Base-by-base conservation (phyloP, 2,113 vertebrate genomes). In the Aphyosemion australe region DNA sequence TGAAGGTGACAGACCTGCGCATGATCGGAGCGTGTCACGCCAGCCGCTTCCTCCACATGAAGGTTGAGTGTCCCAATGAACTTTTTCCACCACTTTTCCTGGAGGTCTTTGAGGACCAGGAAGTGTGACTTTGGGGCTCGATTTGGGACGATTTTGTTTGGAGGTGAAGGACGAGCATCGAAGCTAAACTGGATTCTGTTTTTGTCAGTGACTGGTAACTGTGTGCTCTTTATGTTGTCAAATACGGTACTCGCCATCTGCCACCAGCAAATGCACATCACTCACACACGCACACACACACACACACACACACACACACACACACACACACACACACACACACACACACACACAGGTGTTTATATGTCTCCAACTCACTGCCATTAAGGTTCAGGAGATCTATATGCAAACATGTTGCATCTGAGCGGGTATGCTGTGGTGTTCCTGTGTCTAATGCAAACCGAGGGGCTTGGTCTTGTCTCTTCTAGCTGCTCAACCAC, bases 1-100 rank as follows among this genome's bases (percentile, higher is more conserved):
- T 99, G 97, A 99, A 99, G 92, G 97, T 99, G 91, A 99, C 97
- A 34, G 97, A 99, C 89, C 95, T 99, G 86, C 93, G 97, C 70
- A 99, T 99, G 97, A 99, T 99, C 0, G 97, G 96, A 61, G 97
- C 97, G 45, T 99, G 97, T 89, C 97, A 99, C 20, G 97, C 97
- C 91, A 98, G 96, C 91, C 96, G 97, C 90, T 99, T 99, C 94
- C 95, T 98, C 88, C 97, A 99, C 93, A 99, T 99, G 97, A 99
- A 99, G 92, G 97, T 99, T 91, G 97, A 99, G 84, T 99, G 97
- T 88, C 97, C 97, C 88, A 98, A 95, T 20, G 97, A 99, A 94
- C 96, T 98, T 75, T 98, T 98, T 59, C 97, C 97, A 11, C 97
- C 97, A 0, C 93, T 98, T 83, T 98, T 99, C 92, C 90, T 99